Evolutionary conservation across 2,797 vertebrate genomes (phyloP).

Genomic region (Huso huso): DNA sequence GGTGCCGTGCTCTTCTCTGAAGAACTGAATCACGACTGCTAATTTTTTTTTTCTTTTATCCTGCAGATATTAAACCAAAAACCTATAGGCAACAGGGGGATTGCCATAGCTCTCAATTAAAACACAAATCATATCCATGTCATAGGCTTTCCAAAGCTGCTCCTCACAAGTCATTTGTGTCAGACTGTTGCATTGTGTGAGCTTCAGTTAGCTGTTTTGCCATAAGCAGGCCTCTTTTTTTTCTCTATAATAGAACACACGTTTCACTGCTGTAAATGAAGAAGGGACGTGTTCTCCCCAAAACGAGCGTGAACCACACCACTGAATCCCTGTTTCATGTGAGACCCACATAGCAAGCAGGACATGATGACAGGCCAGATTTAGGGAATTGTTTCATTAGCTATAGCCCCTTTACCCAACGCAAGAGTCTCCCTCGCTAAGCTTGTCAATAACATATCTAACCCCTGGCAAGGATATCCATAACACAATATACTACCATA

Average conservation of each 20-base stretch:
- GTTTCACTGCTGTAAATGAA: no score
- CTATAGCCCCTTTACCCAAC: no score
- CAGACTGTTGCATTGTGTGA: background rate
- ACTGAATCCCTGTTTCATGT: no score
- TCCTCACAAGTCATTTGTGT: background rate
- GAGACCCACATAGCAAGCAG: no score
- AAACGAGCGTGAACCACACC: no score
- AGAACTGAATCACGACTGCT: background rate
- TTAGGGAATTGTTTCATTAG: no score
- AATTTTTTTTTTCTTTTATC: background rate
- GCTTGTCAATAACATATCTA: no score
- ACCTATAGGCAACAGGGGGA: background rate
- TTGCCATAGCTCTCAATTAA: conserved; percentile 8
- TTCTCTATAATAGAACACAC: conserved; percentile 3
- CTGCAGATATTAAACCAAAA: conserved; percentile 12
- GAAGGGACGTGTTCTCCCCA: no score
- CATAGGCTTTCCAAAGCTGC: conserved; percentile 5
- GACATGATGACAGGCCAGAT: no score
- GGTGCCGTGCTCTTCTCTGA: background rate
- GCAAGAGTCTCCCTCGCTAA: no score
- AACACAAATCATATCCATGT: conserved; percentile 17
- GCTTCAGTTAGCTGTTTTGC: background rate
- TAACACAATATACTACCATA: no score
- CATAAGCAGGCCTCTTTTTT: background rate
- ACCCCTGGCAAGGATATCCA: no score